Percentiles rank a stretch among this genome's conserved stretches.
Conservation (phyloP, 2,888 invertebrate species). For the Salpingus planirostris region DNA sequence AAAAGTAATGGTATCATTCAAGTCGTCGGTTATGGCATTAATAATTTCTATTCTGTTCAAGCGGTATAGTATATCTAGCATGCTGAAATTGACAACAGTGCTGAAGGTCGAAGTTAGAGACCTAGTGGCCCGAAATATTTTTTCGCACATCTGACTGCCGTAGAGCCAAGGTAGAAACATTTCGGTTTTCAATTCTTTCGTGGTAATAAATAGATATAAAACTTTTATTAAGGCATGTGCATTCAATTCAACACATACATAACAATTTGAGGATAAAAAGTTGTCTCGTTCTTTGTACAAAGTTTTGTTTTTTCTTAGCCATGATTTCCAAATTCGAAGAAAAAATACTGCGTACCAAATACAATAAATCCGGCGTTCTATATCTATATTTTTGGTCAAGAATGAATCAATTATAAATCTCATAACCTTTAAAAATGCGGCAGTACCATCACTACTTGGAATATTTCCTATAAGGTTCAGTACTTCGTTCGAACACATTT, state of each 20-base stretch:
- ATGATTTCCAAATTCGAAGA: background rate
- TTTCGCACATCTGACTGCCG: background rate
- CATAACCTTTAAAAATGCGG: background rate
- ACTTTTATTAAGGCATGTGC: conserved; percentile 1
- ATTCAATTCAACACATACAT: background rate
- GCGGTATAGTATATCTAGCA: background rate
- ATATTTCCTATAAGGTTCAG: background rate
- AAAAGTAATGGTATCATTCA: background rate
- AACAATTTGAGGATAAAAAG: background rate
- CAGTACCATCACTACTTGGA: background rate
- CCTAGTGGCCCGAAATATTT: background rate
- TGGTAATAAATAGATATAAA: background rate
- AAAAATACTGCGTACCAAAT: background rate
- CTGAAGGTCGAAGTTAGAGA: background rate
- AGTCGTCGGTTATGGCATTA: background rate
- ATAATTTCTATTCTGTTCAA: background rate
- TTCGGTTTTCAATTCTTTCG: background rate
- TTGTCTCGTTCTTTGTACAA: background rate
- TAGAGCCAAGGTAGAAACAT: conserved; percentile 1
- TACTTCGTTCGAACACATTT: background rate
- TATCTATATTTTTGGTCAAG: too few relatives aligned
- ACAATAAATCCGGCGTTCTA: background rate
- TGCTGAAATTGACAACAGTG: conserved; percentile 1
- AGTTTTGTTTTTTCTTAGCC: background rate
- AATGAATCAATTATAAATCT: too few relatives aligned